Evolutionary conservation across 2,113 vertebrate genomes (phyloP), one percentile per base, ranked within the genome.

Genomic region (Grallaria varia): DNA sequence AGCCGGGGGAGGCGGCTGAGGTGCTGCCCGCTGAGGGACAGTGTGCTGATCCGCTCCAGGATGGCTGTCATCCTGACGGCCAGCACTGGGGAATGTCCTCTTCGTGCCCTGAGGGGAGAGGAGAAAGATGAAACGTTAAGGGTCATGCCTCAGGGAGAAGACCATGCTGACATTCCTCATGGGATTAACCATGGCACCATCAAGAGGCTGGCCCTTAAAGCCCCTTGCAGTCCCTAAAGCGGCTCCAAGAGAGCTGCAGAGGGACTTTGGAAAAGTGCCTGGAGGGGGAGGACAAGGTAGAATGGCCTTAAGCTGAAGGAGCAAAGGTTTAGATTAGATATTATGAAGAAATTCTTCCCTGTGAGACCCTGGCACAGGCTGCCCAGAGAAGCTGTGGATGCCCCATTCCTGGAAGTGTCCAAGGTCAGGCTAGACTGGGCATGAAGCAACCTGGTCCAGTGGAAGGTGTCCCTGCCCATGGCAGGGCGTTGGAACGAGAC

Each of bases 11-110:
- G 97, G 5, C 96, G 97, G 53, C 98, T 96, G 64, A 99, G 96
- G 82, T 98, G 99, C 94, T 99, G 98, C 55, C 98, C 96, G 1
- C 97, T 99, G 40, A 99, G 87, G 4, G 98, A 98, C 86, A 99
- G 88, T 0, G 98, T 98, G 97, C 98, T 98, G 92, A 99, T 90
- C 33, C 98, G 97, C 90, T 98, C 98, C 91, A 99, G 69, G 96
- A 98, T 98, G 90, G 98, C 98, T 0, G 98, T 98, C 72, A 98
- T 98, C 96, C 96, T 49, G 30, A 82, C 45, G 35, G 2, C 6
- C 1, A 0, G 9, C 39, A 7, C 45, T 24, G 31, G 33, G 49
- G 19, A 75, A 50, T 0, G 50, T 17, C 0, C 8, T 30, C 68
- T 33, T 27, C 2, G 55, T 28, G 42, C 56, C 96, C 97, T 98